These are phyloP conservation scores for Artibeus jamaicensis DNA, from an alignment of 2,797 vertebrate species.

Conservation along the genomic window DNA sequence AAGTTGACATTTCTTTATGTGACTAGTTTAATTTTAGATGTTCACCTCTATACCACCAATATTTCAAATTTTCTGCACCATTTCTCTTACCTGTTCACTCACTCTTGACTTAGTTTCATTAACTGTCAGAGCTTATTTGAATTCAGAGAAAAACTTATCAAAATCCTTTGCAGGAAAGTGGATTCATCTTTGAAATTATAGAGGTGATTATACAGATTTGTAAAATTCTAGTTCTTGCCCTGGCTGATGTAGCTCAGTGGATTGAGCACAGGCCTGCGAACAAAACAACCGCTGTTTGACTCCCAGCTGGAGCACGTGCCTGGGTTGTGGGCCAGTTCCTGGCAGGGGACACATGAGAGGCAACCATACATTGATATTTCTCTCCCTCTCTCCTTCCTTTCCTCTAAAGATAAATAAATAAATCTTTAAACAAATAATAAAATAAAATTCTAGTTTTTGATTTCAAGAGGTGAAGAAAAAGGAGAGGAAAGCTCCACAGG, in stretches of 20 bases:
- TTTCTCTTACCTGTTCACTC: not conserved
- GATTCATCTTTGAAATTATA: not conserved
- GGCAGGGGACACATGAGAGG: no score
- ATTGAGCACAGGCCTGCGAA: no score
- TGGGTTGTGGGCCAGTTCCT: no score
- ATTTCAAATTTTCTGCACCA: slow-evolving; percentile 1
- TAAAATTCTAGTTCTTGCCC: not conserved
- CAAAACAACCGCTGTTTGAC: no score
- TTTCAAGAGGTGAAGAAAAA: not conserved
- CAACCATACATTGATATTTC: no score
- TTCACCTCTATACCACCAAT: not conserved
- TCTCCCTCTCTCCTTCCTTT: no score
- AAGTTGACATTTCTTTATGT: not conserved
- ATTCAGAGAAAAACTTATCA: not conserved
- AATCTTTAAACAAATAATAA: no score
- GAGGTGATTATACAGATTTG: not conserved
- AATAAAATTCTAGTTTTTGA: not conserved
- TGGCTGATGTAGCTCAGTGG: no score
- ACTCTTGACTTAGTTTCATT: not conserved
- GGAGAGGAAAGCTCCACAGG: not conserved
- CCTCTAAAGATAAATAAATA: no score
- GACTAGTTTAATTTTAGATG: slow-evolving; percentile 10
- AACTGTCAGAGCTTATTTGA: not conserved
- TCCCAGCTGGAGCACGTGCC: no score
- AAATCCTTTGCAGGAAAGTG: not conserved